phyloP scores from a whole-genome alignment of 2,888 invertebrate genomes.

The Parnassius orleans region DNA sequence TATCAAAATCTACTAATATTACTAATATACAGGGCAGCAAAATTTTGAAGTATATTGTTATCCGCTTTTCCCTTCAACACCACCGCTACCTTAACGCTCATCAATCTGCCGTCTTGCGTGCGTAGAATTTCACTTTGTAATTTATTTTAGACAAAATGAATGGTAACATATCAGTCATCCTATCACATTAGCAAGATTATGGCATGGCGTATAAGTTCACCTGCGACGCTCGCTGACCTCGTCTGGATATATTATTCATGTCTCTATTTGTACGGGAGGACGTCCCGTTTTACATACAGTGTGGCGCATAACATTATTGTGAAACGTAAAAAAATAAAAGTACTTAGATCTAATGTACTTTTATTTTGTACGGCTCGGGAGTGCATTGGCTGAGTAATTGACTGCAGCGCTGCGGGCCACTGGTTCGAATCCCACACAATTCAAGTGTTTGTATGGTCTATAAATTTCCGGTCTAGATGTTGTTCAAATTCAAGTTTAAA shows the following conservation, averaged over 20 bases:
- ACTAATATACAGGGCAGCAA: no score
- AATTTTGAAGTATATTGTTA: no score
- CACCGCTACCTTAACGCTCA: neutral
- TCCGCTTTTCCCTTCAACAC: conserved; percentile 2
- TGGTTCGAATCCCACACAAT: no score
- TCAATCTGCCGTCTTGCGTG: conserved; percentile 3
- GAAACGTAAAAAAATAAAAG: no score
- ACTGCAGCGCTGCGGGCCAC: no score
- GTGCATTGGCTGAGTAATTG: neutral
- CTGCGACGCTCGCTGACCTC: conserved; percentile 33
- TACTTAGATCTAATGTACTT: neutral
- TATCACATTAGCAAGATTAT: conserved; percentile 33
- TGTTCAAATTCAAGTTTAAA: no score
- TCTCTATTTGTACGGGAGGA: conserved; percentile 8
- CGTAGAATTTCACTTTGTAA: conserved; percentile 29
- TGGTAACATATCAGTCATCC: conserved; percentile 27
- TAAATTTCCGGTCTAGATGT: neutral
- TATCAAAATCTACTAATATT: no score
- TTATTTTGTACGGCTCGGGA: no score
- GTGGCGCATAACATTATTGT: conserved; percentile 4
- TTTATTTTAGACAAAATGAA: conserved; percentile 12
- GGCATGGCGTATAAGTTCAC: conserved; percentile 34
- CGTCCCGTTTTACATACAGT: conserved; percentile 1
- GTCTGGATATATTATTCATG: conserved; percentile 31
- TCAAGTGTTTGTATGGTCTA: no score